Evolutionary conservation across 2,888 invertebrate genomes (phyloP).

Genomic region (Didymodactylos carnosus): DNA sequence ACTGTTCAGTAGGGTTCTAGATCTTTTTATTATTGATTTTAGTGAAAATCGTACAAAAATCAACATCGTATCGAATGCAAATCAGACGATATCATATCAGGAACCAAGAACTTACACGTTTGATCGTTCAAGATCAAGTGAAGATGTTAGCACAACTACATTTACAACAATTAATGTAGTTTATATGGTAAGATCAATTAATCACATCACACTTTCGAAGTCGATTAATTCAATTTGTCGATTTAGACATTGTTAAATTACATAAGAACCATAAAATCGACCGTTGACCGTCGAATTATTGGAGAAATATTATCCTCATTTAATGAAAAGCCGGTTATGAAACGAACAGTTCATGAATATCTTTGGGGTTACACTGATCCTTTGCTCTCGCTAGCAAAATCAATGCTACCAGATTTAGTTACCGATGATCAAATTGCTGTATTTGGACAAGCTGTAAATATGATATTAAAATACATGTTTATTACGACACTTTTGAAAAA

Average conservation of each 20-base stretch:
- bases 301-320: not conserved
- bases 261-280: too few relatives aligned
- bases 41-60: not conserved
- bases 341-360: not conserved
- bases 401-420: not conserved
- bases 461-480: too few relatives aligned
- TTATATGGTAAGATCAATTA: not conserved
- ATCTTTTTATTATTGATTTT: not conserved
- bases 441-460: not conserved
- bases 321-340: not conserved
- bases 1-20: too few relatives aligned
- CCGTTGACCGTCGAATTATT: not conserved
- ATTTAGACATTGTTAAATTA: not conserved
- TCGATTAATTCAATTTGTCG: not conserved
- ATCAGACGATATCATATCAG: not conserved
- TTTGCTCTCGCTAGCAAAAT: not conserved
- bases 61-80: not conserved
- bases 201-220: too few relatives aligned
- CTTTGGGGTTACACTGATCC: not conserved
- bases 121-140: not conserved
- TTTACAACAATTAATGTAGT: not conserved
- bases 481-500: not conserved
- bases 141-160: not conserved
- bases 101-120: not conserved
- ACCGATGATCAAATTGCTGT: not conserved